phyloP scores from a whole-genome alignment of 2,888 invertebrate genomes.

The Synanthedon myopaeformis region DNA sequence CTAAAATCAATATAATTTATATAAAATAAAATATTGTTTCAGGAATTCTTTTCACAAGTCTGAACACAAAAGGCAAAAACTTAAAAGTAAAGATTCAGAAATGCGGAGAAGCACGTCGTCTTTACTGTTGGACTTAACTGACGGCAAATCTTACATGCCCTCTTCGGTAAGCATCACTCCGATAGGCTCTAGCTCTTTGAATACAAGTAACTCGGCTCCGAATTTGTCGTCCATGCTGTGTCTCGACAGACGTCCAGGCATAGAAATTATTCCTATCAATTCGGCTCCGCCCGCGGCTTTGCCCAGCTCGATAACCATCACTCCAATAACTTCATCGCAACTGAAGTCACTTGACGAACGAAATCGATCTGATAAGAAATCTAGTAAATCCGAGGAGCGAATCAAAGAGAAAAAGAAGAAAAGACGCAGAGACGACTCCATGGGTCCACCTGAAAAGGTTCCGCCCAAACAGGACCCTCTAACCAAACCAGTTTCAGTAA shows the following conservation, averaged over 20 bases:
- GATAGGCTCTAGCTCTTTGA: constrained; percentile 59
- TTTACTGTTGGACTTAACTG: constrained; percentile 67
- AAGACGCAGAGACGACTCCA: constrained; percentile 79
- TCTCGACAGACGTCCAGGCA: constrained; percentile 79
- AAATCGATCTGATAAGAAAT: constrained; percentile 56
- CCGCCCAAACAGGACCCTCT: constrained; percentile 79
- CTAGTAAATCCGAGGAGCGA: constrained; percentile 52
- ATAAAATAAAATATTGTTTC: constrained; percentile 19
- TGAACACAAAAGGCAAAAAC: constrained; percentile 72
- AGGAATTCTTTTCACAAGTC: constrained; percentile 71
- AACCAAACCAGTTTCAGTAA: constrained; percentile 78
- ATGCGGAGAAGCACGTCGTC: constrained; percentile 49
- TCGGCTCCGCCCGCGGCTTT: constrained; percentile 73
- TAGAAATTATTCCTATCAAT: constrained; percentile 87
- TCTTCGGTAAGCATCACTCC: constrained; percentile 67
- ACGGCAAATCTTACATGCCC: constrained; percentile 64
- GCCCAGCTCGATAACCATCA: constrained; percentile 88
- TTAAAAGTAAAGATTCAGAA: constrained; percentile 70
- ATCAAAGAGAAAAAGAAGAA: constrained; percentile 80
- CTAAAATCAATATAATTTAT: too few relatives aligned
- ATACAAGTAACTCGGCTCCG: constrained; percentile 72
- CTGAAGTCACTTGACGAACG: constrained; percentile 59
- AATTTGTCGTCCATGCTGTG: constrained; percentile 72
- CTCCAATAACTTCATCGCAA: constrained; percentile 78
- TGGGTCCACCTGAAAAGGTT: constrained; percentile 87